Base-by-base conservation (phyloP, 2,113 vertebrate species). In the Benitochromis conjunctus region DNA sequence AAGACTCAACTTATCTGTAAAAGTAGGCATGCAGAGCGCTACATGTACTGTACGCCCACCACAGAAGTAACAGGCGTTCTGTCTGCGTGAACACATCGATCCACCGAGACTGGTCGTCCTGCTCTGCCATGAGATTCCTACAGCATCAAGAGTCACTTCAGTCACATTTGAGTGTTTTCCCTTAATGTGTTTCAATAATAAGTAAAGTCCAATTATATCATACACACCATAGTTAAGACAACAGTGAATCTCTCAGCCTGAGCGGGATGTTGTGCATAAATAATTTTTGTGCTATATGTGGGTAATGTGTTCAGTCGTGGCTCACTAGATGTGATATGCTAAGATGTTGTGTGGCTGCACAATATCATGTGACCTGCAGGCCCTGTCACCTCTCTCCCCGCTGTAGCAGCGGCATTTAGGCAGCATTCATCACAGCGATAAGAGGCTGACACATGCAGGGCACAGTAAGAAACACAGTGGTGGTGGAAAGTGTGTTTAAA, bases 371-470 rank as follows among this genome's bases (percentile, higher is more conserved):
- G 81, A 66, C 79, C 74, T 80, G 48, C 51, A 43, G 84, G 69
- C 24, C 66, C 62, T 77, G 78, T 46, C 91, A 92, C 89, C 86
- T 90, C 91, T 51, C 48, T 90, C 91, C 43, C 48, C 26, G 12
- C 56, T 64, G 58, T 82, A 66, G 62, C 18, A 10, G 89, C 54
- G 26, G 66, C 41, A 74, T 88, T 87, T 13, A 83, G 83, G 79
- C 34, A 83, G 51, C 82, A 90, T 94, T 83, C 88, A 91, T 94
- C 85, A 92, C 7, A n/a, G n/a, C 2, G 88, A 94, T 92, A 92
- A 90, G 84, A 71, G n/a, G 43, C 60, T 82, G 92, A 83, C 84
- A 88, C 74, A 36, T 24, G 38, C 4, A 19, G 76, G 88, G 55
- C 80, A 36, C 41, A 87, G 26, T 36, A 21, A 51, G 64, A 74